These are phyloP conservation scores for Ctena decussata DNA, from an alignment of 2,888 invertebrate genomes.

Conservation along the genomic window DNA sequence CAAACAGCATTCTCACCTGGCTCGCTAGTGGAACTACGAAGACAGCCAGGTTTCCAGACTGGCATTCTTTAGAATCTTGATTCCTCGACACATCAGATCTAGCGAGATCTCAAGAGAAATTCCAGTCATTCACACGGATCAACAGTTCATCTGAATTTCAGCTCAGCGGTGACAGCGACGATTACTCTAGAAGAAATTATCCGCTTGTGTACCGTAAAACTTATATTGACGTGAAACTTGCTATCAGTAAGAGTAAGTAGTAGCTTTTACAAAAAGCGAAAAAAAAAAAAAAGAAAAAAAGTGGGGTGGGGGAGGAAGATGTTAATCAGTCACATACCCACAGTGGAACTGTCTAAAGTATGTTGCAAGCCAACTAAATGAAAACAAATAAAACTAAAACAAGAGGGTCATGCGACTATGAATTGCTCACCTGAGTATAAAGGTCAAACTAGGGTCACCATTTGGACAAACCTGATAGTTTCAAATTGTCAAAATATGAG, in stretches of 20 bases:
- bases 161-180: not conserved
- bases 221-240: not conserved
- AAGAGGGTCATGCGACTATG: no score
- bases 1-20: constrained; percentile 56
- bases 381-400: no score
- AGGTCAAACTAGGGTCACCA: no score
- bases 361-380: no score
- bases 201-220: not conserved
- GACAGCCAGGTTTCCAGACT: constrained; percentile 65
- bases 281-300: no score
- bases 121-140: not conserved
- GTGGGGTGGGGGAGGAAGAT: no score
- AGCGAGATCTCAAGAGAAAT: not conserved
- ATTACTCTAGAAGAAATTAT: not conserved
- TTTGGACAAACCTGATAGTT: no score
- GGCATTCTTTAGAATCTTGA: constrained; percentile 49
- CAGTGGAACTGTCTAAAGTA: no score
- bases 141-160: no score
- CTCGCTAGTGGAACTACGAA: constrained; percentile 60
- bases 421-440: no score
- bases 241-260: not conserved
- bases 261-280: not conserved
- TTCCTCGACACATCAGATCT: not conserved
- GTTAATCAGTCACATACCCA: no score
- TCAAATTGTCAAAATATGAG: no score